These are phyloP conservation scores for Burhinus bistriatus DNA, from an alignment of 2,113 vertebrate species.

Conservation along the genomic window DNA sequence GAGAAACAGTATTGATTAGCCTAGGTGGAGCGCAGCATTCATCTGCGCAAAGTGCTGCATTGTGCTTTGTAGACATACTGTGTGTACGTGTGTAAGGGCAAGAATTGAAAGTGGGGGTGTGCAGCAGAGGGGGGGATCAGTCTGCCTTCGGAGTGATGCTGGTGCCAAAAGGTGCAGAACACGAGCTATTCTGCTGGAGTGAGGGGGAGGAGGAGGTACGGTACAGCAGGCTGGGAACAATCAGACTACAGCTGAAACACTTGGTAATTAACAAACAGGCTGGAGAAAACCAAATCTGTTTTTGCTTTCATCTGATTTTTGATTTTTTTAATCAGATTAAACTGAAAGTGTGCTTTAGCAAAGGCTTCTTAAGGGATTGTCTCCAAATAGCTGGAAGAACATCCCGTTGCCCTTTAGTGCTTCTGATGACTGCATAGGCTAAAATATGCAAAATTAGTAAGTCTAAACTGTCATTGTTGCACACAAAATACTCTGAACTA, in stretches of 20 bases:
- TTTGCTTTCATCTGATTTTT: conserved; percentile 15
- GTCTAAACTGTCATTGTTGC: neutral
- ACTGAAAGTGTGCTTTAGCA: neutral
- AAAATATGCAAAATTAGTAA: conserved; percentile 1
- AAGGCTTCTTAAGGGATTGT: neutral
- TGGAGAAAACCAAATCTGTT: neutral
- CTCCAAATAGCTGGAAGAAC: neutral
- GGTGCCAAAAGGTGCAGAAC: neutral
- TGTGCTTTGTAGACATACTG: neutral
- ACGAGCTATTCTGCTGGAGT: neutral
- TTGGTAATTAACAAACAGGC: neutral
- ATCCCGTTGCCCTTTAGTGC: neutral
- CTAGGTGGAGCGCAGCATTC: neutral
- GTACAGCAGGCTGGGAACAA: neutral
- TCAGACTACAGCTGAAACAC: neutral
- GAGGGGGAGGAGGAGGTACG: neutral
- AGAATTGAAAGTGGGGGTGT: neutral
- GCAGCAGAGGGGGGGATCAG: neutral
- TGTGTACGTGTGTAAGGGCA: neutral
- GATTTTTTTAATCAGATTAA: neutral
- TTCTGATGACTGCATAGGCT: neutral
- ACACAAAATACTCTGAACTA: conserved; percentile 8
- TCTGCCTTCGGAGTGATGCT: neutral
- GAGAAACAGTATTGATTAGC: neutral
- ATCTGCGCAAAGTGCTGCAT: neutral